Base-by-base conservation (phyloP, 2,113 vertebrate species). In the Otus sunia region DNA sequence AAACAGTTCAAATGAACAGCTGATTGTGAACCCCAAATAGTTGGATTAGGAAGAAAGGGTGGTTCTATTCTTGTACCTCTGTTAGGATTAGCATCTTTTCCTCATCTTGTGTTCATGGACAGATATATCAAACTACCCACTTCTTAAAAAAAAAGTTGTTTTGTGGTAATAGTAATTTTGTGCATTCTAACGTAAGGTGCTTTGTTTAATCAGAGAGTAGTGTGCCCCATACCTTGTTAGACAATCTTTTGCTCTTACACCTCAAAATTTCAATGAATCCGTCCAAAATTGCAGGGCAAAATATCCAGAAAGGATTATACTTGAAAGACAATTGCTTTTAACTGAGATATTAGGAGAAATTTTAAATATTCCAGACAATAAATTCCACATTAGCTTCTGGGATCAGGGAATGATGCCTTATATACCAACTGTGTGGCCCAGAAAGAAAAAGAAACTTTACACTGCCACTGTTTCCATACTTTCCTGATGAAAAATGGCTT, bases 401-500 rank as follows among this genome's bases (percentile, higher is more conserved):
- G 92, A 80, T 68, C 26, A 43, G 45, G 45, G 59, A 52, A 29
- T 78, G 17, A n/a, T 58, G 26, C n/a, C 50, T 80, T 73, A 56
- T 39, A 53, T 14, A 29, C 10, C 17, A 52, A 36, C 49, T 78
- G 43, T 81, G 49, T 91, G 67, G 47, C n/a, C 73, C 59, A 80
- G 56, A 74, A 94, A 88, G 50, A 39, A 80, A 75, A 85, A 90
- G 69, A 90, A 96, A 94, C 75, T 93, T 93, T 55, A 68, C 36
- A 66, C 21, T 83, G 39, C 45, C 53, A 59, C 41, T 49, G 30
- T 63, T 87, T 92, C 73, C 52, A 76, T 81, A 53, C 50, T 88
- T 92, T 68, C 60, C 12, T 36, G 63, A 67, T 92, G 68, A 96
- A 95, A 97, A 94, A 97, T 67, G 25, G 34, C 53, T 96, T 80